Evolutionary conservation across 2,888 invertebrate genomes (phyloP), one percentile per base, ranked within the genome.

Genomic region (Troides oblongomaculatus): DNA sequence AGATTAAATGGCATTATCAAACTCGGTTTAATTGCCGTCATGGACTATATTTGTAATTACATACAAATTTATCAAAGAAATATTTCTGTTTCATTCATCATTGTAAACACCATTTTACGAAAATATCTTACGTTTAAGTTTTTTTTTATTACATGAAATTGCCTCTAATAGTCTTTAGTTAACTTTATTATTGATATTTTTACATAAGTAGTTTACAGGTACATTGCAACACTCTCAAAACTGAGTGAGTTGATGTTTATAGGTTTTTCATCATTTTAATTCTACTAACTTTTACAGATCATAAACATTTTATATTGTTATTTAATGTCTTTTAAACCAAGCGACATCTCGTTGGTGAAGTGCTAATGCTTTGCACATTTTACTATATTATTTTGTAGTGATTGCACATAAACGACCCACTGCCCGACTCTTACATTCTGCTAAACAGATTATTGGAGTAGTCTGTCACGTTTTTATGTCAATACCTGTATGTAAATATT

Each of bases 281-380:
- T 62, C 62, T 23, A 8, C n/a, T 53, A 43, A 53, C 62, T 62
- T 62, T 50, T 50, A 4, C 43, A 58, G 57, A 23, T 23, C 23
- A n/a, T 23, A 58, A 23, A 23, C 3, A 17, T n/a, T 58, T 18
- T n/a, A 53, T 5, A 18, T n/a, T 53, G 1, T 18, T 46, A 46
- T 14, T 46, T 46, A 46, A 53, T n/a, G 2, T n/a, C 12, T 18
- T 53, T 53, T 18, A 18, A 53, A 53, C 18, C 1, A n/a, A n/a
- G 53, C n/a, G 53, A 6, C 6, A 53, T 53, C 0, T n/a, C 18
- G n/a, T 53, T 53, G 18, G n/a, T n/a, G 6, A n/a, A n/a, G 53
- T n/a, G n/a, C 12, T 53, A 53, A n/a, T n/a, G 10, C n/a, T 53
- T 53, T 10, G 53, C n/a, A 7, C n/a, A 53, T 12, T 53, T 6